Percentiles rank a stretch among this genome's conserved stretches.
Conservation (phyloP, 2,888 invertebrate species). For the Lamellibrachia columna region DNA sequence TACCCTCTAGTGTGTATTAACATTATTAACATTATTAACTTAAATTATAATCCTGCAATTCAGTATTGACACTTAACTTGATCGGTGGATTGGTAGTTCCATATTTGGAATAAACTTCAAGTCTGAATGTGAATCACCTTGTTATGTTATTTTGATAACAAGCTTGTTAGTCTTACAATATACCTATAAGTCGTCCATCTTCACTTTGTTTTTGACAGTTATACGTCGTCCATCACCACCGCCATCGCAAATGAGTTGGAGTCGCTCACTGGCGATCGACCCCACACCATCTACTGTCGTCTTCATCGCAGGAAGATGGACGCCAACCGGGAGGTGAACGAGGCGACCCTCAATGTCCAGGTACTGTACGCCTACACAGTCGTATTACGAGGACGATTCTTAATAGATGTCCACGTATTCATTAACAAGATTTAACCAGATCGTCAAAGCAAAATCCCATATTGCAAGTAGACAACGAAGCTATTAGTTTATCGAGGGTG, state of each 20-base stretch:
- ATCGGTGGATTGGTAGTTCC: neutral
- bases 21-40: too few species aligned
- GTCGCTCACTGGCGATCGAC: conserved; percentile 29
- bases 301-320: conserved; percentile 40
- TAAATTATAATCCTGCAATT: too few species aligned
- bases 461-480: too few species aligned
- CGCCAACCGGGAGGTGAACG: conserved; percentile 35
- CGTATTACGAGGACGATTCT: neutral
- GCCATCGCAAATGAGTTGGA: conserved; percentile 28
- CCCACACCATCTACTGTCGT: conserved; percentile 36
- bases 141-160: too few species aligned
- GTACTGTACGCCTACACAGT: neutral
- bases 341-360: conserved; percentile 34
- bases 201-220: neutral
- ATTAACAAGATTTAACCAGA: neutral
- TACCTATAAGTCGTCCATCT: too few species aligned
- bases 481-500: too few species aligned
- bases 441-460: too few species aligned
- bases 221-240: conserved; percentile 6
- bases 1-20: too few species aligned
- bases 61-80: too few species aligned
- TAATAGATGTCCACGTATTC: neutral
- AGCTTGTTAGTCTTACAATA: too few species aligned
- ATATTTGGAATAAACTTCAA: neutral
- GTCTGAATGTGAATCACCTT: too few species aligned